phyloP scores from a whole-genome alignment of 2,888 invertebrate species.

The Lithophane semibrunnea region DNA sequence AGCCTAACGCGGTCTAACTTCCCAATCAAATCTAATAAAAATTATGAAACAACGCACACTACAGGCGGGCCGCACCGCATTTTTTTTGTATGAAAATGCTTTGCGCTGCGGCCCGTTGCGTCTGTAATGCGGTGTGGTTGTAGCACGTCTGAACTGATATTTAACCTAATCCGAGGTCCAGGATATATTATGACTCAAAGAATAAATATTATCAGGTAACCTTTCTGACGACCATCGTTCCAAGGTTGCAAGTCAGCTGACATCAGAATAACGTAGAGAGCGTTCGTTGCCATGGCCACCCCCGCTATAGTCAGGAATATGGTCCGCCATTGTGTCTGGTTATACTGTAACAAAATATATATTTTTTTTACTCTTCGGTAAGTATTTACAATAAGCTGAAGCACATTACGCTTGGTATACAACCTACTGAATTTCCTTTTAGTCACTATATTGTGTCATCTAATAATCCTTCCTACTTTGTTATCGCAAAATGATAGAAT shows the following conservation, averaged over 20 bases:
- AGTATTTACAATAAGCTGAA: not conserved
- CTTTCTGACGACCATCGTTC: conserved; percentile 86
- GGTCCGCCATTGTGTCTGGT: conserved; percentile 90
- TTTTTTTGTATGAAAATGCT: not conserved
- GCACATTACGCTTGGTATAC: not conserved
- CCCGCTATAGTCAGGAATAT: conserved; percentile 92
- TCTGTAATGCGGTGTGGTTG: not conserved
- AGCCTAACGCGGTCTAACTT: not conserved
- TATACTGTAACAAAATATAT: conserved; percentile 68
- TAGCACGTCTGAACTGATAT: not conserved
- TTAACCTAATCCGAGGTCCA: not conserved
- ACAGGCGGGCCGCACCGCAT: not conserved
- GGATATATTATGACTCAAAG: not conserved
- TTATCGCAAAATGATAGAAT: too few species aligned
- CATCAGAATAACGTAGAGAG: conserved; percentile 92
- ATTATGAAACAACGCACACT: too few species aligned
- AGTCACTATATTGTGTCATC: not conserved
- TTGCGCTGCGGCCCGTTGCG: not conserved
- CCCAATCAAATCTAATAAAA: not conserved
- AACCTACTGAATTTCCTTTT: not conserved
- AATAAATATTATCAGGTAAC: conserved; percentile 16
- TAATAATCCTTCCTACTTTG: too few species aligned
- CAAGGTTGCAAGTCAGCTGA: conserved; percentile 92
- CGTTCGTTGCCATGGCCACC: conserved; percentile 91
- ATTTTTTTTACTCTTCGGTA: too few species aligned